Conservation (phyloP, 2,797 vertebrate genomes). For the Heterohyrax brucei region DNA sequence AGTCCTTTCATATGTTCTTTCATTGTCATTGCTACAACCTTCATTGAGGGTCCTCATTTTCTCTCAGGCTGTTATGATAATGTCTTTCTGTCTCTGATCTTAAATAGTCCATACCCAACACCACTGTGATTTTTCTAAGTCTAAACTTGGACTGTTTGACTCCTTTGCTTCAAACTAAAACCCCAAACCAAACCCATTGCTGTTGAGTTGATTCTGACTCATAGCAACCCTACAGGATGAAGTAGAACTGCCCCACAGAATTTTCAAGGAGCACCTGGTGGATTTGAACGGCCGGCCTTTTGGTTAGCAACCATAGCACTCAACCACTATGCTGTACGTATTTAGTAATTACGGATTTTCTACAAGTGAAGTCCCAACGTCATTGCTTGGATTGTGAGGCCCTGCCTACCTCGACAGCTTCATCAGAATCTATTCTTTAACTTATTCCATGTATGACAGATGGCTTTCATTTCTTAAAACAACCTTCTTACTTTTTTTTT, state of each 20-base stretch:
- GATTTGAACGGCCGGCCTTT: no score
- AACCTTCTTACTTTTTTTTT: neutral
- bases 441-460: neutral
- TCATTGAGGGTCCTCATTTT: neutral
- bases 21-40: neutral
- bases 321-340: no score
- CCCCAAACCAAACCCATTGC: no score
- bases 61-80: neutral
- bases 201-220: no score
- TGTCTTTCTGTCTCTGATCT: neutral
- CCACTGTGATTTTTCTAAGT: neutral
- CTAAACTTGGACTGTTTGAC: neutral
- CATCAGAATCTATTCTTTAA: neutral
- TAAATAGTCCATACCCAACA: neutral
- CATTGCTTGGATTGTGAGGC: neutral
- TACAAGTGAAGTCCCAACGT: neutral
- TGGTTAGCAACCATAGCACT: no score
- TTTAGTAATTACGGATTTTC: neutral
- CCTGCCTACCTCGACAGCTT: neutral
- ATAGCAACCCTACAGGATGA: no score
- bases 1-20: neutral
- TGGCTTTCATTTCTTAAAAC: constrained; percentile 25
- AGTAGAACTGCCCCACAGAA: no score
- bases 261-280: no score
- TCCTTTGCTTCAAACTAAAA: neutral